Evolutionary conservation across 1,140 invertebrate species (phyloP).

Genomic region (Cotesia typhae): DNA sequence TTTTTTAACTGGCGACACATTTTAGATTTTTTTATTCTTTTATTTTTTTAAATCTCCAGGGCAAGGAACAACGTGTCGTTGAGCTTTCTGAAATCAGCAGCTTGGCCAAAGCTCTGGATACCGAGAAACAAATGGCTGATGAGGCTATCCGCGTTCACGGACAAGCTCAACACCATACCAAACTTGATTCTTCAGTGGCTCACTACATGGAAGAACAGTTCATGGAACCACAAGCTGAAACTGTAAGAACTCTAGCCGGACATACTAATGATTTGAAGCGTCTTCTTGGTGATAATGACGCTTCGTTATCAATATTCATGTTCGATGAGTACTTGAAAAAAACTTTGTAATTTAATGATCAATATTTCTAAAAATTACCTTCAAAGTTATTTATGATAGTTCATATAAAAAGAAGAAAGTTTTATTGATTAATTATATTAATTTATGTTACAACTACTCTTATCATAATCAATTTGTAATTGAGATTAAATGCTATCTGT

Average conservation of each 20-base stretch:
- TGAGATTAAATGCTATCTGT: not conserved
- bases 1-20: not conserved
- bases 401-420: no score
- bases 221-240: slow-evolving; percentile 73
- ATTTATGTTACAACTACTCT: no score
- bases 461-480: not conserved
- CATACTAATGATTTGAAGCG: slow-evolving; percentile 76
- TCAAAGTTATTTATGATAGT: no score
- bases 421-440: no score
- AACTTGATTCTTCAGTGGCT: slow-evolving; percentile 64
- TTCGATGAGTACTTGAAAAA: slow-evolving; percentile 83
- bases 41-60: slow-evolving; percentile 41
- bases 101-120: slow-evolving; percentile 78
- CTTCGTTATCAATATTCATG: slow-evolving; percentile 73
- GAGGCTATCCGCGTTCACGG: slow-evolving; percentile 74
- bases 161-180: slow-evolving; percentile 46
- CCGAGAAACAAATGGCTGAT: slow-evolving; percentile 75
- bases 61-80: slow-evolving; percentile 46
- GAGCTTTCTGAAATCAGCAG: slow-evolving; percentile 72
- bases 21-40: slow-evolving; percentile 12
- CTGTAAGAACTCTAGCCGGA: slow-evolving; percentile 75
- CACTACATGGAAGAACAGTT: slow-evolving; percentile 81
- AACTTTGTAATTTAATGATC: slow-evolving; percentile 44
- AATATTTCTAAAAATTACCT: no score
- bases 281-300: slow-evolving; percentile 70